Base-by-base conservation (phyloP, 2,888 invertebrate genomes). In the Cerastis rubricosa region DNA sequence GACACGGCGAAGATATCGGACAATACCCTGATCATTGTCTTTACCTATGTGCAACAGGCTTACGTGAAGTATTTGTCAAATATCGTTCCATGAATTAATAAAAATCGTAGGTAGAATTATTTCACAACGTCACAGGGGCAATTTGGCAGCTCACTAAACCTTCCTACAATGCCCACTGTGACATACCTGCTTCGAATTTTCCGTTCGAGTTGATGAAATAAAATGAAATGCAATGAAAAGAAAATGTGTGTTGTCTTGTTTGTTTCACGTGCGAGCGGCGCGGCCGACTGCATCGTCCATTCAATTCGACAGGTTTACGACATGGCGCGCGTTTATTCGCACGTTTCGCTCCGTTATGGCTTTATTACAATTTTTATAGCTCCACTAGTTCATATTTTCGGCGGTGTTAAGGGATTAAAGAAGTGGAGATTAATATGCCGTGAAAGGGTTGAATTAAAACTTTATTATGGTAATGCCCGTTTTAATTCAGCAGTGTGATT, bases 291-390 rank as follows among this genome's bases (percentile, higher is more conserved):
- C 90, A 90, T 85, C 91, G 91, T 91, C 90, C 93, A 92, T 94
- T 94, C 92, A 89, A 82, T 93, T 92, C 92, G 95, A 94, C 95
- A 95, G 94, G 91, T 96, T 96, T 95, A 95, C 93, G 94, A 92
- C 90, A 85, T 79, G 84, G 82, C 87, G 90, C 87, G 90, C 93
- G 93, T 94, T 94, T 94, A 94, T 95, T 93, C 91, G 92, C 93
- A 91, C 94, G 93, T 93, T 92, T 89, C 90, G 93, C 92, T 91
- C 90, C 89, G 93, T 94, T 94, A 93, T 92, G 92, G 93, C 90
- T 95, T 95, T 95, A 95, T 94, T 92, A 91, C 95, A 90, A 89
- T 93, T 96, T 95, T 96, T 95, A 95, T 94, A 90, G 92, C 92
- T 85, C 87, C 92, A 92, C 93, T 95, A 94, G 92, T 93, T 95